Base-by-base conservation (phyloP, 2,113 vertebrate genomes). In the Amblyornis subalaris region DNA sequence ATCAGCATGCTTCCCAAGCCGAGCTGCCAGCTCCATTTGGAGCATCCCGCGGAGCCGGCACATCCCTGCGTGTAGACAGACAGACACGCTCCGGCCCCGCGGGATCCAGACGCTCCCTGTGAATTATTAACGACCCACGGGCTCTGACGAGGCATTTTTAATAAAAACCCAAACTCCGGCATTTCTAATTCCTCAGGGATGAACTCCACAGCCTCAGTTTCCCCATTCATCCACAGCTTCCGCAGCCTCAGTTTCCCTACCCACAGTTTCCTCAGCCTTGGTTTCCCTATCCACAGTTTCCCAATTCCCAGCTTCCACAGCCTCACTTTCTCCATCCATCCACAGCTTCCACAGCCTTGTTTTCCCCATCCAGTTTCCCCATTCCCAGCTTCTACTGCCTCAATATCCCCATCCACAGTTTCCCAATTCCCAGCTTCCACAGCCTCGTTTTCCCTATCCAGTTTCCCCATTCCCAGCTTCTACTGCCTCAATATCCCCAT, bases 11-110 rank as follows among this genome's bases (percentile, higher is more conserved):
- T 94, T 81, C 72, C 24, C 60, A 40, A 89, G 96, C 70, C 6
- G 65, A 95, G 94, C 96, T 96, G 96, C 96, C 94, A 94, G 42
- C 96, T 87, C 94, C 31, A 87, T 95, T 92, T 90, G 94, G 86
- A 96, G 95, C 91, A 29, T 70, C 88, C 91, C 67, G 22, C n/a
- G 62, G 90, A 96, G 92, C 83, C 8, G 33, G 90, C 8, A 61
- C 95, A 95, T 62, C 96, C 28, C 93, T 65, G 94, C 80, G 62
- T 85, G 84, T 93, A 94, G 94, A 86, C 92, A 93, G 83, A 77
- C 95, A 95, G 86, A 88, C 95, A 94, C 65, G 33, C 90, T 77
- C 40, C 65, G 44, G 81, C 93, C 94, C 94, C 33, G 88, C 76
- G 58, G 95, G 95, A 95, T 88, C 48, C 95, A 75, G 96, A 55